Conservation (phyloP, 2,888 invertebrate genomes). For the Synergus gifuensis region DNA sequence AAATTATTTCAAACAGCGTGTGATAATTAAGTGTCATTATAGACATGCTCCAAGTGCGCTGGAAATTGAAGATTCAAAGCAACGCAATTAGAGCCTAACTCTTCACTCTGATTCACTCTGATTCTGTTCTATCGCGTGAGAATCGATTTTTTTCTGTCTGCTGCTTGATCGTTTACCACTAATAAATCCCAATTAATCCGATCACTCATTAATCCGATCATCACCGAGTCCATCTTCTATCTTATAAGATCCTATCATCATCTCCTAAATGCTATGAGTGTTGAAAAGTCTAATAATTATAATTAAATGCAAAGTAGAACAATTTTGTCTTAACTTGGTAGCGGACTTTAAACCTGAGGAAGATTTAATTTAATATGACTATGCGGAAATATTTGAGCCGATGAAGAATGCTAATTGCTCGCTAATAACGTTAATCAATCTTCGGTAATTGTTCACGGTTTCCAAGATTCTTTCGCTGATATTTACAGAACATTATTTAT, state of each 20-base stretch:
- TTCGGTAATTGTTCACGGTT: neutral
- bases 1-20: neutral
- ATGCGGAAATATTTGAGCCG: neutral
- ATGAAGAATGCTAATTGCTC: conserved; percentile 18
- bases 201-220: conserved; percentile 13
- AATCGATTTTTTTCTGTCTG: conserved; percentile 46
- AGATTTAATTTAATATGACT: conserved; percentile 17
- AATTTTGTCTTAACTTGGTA: neutral
- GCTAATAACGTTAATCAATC: conserved; percentile 25
- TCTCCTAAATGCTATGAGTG: neutral
- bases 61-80: conserved; percentile 4
- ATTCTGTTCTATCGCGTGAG: conserved; percentile 50
- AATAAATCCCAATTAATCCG: conserved; percentile 4
- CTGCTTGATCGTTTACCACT: neutral
- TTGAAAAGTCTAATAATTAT: neutral
- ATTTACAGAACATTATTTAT: conserved; percentile 14
- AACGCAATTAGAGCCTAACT: conserved; percentile 53
- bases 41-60: neutral
- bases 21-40: neutral
- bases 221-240: too few relatives aligned
- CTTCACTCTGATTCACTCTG: conserved; percentile 47
- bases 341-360: neutral
- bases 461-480: conserved; percentile 5
- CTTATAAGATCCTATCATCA: too few relatives aligned
- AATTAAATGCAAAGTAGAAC: neutral